Evolutionary conservation across 1,140 invertebrate genomes (phyloP), one percentile per base, ranked within the genome.

Genomic region (Adelges cooleyi): DNA sequence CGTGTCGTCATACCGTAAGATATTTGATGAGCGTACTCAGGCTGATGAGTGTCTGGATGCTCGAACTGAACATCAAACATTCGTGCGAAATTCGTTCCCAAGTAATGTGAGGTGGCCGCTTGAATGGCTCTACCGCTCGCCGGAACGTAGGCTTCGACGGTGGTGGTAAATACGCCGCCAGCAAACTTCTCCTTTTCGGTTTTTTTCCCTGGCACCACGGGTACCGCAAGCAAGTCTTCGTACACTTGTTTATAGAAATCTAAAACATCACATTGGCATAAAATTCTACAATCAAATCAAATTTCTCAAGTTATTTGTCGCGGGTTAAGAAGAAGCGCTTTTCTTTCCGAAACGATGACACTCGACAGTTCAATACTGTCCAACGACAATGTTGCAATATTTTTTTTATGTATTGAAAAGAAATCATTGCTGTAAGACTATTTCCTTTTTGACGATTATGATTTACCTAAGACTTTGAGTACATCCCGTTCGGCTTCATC

Each of bases 141-240:
- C 0, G 92, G 84, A 50, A 99, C 84, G 75, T 91, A 99, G 0
- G 88, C 93, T 77, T 99, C 96, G 2, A 97, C 90, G 0, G 97
- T 99, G 0, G 93, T 95, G 0, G 96, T 99, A 73, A 91, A 98
- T 76, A 96, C 92, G 33, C 90, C 94, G 50, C 97, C 97, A 38
- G 97, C 95, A 78, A 99, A 99, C 74, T 99, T 98, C 78, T 99
- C 97, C 76, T 99, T 98, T 76, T 98, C 94, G 0, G 95, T 97
- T 79, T 99, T 99, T 18, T 86, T 82, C 0, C 96, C 97, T 73
- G 86, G 87, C 0, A 99, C 81, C 0, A 99, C 95, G 0, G 97
- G 97, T 54, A 99, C 86, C 0, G 97, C 96, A 40, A 99, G 72
- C 17, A 96, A 77, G 40, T 98, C 81, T 65, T 92, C 91, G 76